phyloP scores from a whole-genome alignment of 23 tunicate species.

The Diplosoma virens region DNA sequence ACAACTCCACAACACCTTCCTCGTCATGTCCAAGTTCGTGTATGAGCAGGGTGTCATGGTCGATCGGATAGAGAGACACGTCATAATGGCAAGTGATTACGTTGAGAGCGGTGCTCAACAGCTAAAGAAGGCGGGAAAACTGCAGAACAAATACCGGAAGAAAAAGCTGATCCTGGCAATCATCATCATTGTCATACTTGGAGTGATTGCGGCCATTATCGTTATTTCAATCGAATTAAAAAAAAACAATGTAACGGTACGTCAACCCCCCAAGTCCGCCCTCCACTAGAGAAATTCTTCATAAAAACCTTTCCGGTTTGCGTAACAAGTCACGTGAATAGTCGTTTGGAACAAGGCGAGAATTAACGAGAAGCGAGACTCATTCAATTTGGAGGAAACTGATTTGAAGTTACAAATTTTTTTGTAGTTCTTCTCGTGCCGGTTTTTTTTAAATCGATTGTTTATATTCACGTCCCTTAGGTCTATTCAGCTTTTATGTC shows the following conservation, averaged over 20 bases:
- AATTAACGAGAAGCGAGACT: too few species aligned
- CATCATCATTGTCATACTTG: constrained; percentile 28
- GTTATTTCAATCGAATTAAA: constrained; percentile 33
- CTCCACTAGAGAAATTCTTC: too few species aligned
- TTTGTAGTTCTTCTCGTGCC: too few species aligned
- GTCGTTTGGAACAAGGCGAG: too few species aligned
- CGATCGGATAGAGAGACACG: constrained; percentile 66
- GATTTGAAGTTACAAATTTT: too few species aligned
- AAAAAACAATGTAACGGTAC: neutral
- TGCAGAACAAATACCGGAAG: constrained; percentile 77
- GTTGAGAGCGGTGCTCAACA: constrained; percentile 55
- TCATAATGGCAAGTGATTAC: constrained; percentile 60
- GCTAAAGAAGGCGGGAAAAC: constrained; percentile 71
- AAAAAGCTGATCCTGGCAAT: constrained; percentile 53
- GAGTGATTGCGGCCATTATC: constrained; percentile 44
- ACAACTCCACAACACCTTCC: constrained; percentile 65
- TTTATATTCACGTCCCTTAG: too few species aligned
- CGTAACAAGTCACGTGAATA: too few species aligned
- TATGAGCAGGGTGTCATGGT: constrained; percentile 80
- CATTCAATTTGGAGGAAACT: too few species aligned
- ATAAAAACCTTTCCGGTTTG: too few species aligned
- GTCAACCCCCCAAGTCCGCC: too few species aligned
- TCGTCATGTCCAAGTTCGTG: constrained; percentile 63
- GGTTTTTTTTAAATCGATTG: too few species aligned
- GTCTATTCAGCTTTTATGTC: too few species aligned